These are phyloP conservation scores for Tychaedon coryphoeus DNA, from an alignment of 2,113 vertebrate genomes.

Conservation along the genomic window DNA sequence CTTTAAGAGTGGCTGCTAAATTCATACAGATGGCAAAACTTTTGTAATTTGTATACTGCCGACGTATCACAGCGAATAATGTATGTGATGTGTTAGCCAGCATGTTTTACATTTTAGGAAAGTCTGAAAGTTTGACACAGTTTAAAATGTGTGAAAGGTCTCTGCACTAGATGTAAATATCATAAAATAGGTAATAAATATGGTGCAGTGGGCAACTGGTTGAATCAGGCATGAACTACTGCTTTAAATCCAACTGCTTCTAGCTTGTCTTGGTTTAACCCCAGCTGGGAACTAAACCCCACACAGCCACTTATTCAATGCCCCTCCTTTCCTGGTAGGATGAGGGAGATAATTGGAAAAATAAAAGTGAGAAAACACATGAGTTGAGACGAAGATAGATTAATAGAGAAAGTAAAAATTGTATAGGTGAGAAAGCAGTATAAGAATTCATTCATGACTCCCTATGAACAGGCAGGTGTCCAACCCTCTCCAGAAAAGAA, in stretches of 20 bases:
- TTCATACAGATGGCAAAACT: neutral
- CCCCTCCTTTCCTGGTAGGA: neutral
- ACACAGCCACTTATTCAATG: neutral
- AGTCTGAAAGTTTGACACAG: neutral
- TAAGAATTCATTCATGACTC: neutral
- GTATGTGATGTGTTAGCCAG: neutral
- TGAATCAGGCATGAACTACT: neutral
- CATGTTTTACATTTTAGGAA: neutral
- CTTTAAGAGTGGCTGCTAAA: neutral
- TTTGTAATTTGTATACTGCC: neutral
- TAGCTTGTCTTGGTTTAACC: neutral
- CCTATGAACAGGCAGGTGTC: neutral
- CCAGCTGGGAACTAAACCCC: neutral
- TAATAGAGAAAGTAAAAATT: neutral
- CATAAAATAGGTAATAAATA: neutral
- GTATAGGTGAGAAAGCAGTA: neutral
- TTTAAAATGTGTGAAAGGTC: neutral
- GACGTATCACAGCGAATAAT: neutral
- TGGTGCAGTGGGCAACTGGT: neutral
- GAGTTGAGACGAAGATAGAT: neutral
- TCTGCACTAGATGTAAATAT: neutral
- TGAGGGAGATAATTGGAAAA: neutral
- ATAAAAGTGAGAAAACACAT: neutral
- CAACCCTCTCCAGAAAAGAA: neutral
- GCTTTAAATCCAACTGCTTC: neutral